These are phyloP conservation scores for Sorex araneus DNA, from an alignment of 2,113 vertebrate species.

Conservation along the genomic window DNA sequence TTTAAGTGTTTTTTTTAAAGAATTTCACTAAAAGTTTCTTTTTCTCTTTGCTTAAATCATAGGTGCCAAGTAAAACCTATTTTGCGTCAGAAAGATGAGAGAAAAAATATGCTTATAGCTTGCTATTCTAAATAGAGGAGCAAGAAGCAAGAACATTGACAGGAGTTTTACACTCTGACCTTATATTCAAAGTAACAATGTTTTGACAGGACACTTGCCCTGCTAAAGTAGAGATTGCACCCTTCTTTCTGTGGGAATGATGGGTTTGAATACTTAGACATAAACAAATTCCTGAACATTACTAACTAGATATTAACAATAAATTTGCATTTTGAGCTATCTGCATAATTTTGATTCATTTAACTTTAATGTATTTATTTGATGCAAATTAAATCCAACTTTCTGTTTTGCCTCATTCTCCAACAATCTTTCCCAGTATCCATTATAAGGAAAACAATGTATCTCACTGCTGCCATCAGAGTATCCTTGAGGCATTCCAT, in stretches of 20 bases:
- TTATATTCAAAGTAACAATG: background rate
- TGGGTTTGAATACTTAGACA: conserved; percentile 7
- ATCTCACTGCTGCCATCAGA: background rate
- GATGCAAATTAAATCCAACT: conserved; percentile 75
- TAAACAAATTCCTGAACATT: conserved; percentile 53
- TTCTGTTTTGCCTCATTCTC: conserved; percentile 57
- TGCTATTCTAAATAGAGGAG: background rate
- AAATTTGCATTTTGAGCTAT: conserved; percentile 47
- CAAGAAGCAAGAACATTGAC: background rate
- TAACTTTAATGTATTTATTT: conserved; percentile 73
- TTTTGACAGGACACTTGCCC: conserved; percentile 25
- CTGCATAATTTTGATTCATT: conserved; percentile 54
- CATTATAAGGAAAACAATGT: conserved; percentile 12
- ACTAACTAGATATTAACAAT: conserved; percentile 34
- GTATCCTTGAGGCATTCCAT: conserved; percentile 51
- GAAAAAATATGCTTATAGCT: conserved; percentile 38
- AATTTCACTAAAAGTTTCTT: background rate
- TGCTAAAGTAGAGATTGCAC: conserved; percentile 1
- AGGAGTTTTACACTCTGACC: conserved; percentile 45
- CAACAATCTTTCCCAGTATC: conserved; percentile 36
- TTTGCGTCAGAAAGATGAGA: background rate
- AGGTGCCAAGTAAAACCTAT: background rate
- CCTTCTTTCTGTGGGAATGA: background rate
- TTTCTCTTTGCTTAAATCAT: background rate
- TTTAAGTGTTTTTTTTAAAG: background rate